Percentiles rank a stretch among this genome's conserved stretches.
These are phyloP conservation scores for Paramuricea clavata DNA, from an alignment of 92 coral and sea anemone species.

Conservation along the genomic window DNA sequence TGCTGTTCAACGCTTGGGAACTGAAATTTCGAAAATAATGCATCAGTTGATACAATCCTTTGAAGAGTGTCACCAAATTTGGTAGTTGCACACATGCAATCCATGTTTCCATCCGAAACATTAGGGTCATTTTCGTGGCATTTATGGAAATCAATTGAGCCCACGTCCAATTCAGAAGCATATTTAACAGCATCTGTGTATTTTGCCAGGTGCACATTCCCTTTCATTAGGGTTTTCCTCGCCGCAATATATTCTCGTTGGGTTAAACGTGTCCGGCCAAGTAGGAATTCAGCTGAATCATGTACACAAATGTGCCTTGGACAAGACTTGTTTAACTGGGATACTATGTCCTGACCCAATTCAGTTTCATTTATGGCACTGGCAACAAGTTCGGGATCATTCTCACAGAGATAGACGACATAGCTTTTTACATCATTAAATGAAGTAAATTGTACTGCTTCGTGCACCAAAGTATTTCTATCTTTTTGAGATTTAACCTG, in stretches of 20 bases:
- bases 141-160: slow-evolving; percentile 35
- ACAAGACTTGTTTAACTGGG: slow-evolving; percentile 18
- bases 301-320: slow-evolving; percentile 41
- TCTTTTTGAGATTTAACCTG: slow-evolving; percentile 11
- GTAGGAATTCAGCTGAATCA: slow-evolving; percentile 53
- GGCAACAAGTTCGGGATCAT: slow-evolving; percentile 46
- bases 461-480: slow-evolving; percentile 40
- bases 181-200: slow-evolving; percentile 49
- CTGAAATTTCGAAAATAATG: slow-evolving; percentile 37
- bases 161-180: slow-evolving; percentile 51
- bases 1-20: slow-evolving; percentile 48
- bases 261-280: slow-evolving; percentile 54
- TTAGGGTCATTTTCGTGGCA: slow-evolving; percentile 33
- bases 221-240: slow-evolving; percentile 42
- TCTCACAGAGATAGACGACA: slow-evolving; percentile 39
- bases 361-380: slow-evolving; percentile 49
- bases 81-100: slow-evolving; percentile 54
- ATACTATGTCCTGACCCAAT: slow-evolving; percentile 30
- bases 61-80: slow-evolving; percentile 36
- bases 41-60: slow-evolving; percentile 42
- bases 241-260: slow-evolving; percentile 55
- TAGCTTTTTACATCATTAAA: slow-evolving; percentile 56
- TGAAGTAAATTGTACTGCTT: slow-evolving; percentile 50
- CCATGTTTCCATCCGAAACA: slow-evolving; percentile 42
- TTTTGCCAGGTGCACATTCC: slow-evolving; percentile 49